Percentiles rank a stretch among this genome's conserved stretches.
Conservation (phyloP, 2,113 vertebrate genomes). For the Psittacula cyanocephala region DNA sequence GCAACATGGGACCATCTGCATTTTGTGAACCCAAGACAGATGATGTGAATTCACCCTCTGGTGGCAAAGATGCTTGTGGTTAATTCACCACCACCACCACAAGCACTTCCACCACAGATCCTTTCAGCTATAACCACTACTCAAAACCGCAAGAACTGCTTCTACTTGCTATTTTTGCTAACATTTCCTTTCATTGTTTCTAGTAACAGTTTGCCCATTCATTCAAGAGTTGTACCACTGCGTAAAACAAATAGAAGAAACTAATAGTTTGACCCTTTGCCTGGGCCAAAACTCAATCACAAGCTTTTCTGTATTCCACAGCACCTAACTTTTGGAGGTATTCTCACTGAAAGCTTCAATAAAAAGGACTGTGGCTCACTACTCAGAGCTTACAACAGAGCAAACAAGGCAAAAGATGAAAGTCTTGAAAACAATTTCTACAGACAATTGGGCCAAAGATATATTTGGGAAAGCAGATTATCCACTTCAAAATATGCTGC, state of each 20-base stretch:
- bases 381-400: not conserved
- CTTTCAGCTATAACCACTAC: not conserved
- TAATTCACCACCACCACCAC: not conserved
- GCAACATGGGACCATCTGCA: not conserved
- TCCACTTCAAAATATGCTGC: not conserved
- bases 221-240: not conserved
- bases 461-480: not conserved
- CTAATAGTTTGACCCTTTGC: not conserved
- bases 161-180: not conserved
- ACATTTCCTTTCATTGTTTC: not conserved
- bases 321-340: not conserved
- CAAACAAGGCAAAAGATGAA: not conserved
- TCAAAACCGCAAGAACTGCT: not conserved
- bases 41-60: not conserved
- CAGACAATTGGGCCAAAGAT: not conserved
- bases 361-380: not conserved
- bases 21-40: not conserved
- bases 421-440: not conserved
- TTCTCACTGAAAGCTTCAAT: not conserved
- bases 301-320: not conserved
- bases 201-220: not conserved
- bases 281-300: not conserved
- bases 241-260: not conserved
- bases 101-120: slow-evolving; percentile 6
- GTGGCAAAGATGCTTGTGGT: not conserved